These are phyloP conservation scores for Omphaloscelis lunosa DNA, from an alignment of 2,888 invertebrate genomes.

Conservation along the genomic window DNA sequence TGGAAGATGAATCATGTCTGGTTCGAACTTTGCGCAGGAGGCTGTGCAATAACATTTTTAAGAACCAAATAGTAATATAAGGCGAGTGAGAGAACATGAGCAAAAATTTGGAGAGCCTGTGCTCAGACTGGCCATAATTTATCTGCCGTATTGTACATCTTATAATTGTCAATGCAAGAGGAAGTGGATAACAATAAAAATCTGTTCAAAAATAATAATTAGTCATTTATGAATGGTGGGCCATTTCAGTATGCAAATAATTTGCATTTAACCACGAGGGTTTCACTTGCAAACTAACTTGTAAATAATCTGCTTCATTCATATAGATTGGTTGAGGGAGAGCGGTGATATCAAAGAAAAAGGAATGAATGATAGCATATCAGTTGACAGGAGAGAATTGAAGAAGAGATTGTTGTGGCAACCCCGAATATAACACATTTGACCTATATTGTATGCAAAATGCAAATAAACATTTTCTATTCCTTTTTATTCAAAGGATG, in stretches of 20 bases:
- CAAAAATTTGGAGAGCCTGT: too few species aligned
- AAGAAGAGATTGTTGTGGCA: neutral
- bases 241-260: neutral
- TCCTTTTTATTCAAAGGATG: neutral
- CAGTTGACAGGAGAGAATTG: neutral
- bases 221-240: neutral
- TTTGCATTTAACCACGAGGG: slow-evolving; percentile 7
- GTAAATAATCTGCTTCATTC: neutral
- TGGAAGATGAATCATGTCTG: neutral
- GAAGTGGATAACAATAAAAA: neutral
- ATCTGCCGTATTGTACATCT: neutral
- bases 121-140: neutral
- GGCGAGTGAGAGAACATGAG: neutral
- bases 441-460: too few species aligned
- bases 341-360: neutral
- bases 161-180: neutral
- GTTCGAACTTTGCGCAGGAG: neutral
- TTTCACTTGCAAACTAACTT: neutral
- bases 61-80: neutral
- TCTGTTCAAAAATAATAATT: neutral
- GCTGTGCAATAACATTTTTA: neutral
- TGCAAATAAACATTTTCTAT: neutral
- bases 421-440: too few species aligned
- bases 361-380: too few species aligned
- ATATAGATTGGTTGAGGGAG: neutral